Base-by-base conservation (phyloP, 1,140 invertebrate species). In the Teleogryllus occipitalis region DNA sequence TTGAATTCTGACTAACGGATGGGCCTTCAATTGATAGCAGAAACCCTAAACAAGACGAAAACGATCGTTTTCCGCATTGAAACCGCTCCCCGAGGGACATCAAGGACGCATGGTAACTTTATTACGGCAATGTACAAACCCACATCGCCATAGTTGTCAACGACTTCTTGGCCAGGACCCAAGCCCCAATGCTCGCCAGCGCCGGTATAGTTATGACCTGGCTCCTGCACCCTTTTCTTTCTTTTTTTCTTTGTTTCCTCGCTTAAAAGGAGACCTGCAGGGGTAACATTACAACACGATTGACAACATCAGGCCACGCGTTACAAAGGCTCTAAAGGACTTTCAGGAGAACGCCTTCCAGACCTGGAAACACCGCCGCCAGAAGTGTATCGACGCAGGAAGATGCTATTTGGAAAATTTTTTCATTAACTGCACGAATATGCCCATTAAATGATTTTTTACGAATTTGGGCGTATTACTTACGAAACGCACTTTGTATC, bases 301-400 rank as follows among this genome's bases (percentile, higher is more conserved):
- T 8, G 21, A 54, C 8, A 54, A 54, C 49, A 54, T 54, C 49
- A 8, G 15, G 49, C 8, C 15, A 8, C 49, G 15, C n/a, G 27
- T 78, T 78, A 78, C 76, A 78, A 73, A 8, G 49, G 47, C 76
- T 78, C 47, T 78, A 78, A 78, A 78, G 49, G 8, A 78, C n/a
- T 73, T 73, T 21, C 8, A 8, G 76, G 76, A 47, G 76, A 78
- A 78, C 8, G 39, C 27, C 27, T 39, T 39, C 27, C 27, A 39
- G 27, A 39, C 27, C 27, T 39, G 27, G 5, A 39, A 39, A 39
- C 27, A 39, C 5, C 5, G 27, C 27, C 5, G 1, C 27, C 27
- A 2, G 5, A 39, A 39, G 27, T 39, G 27, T 39, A 39, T 39
- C 27, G 27, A 39, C 27, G 5, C 27, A 39, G 27, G 27, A 39